A percentile compares a stretch with the other conserved stretches of the same genome.
phyloP scores from a whole-genome alignment of 2,113 vertebrate genomes.

The Xiphorhynchus elegans region DNA sequence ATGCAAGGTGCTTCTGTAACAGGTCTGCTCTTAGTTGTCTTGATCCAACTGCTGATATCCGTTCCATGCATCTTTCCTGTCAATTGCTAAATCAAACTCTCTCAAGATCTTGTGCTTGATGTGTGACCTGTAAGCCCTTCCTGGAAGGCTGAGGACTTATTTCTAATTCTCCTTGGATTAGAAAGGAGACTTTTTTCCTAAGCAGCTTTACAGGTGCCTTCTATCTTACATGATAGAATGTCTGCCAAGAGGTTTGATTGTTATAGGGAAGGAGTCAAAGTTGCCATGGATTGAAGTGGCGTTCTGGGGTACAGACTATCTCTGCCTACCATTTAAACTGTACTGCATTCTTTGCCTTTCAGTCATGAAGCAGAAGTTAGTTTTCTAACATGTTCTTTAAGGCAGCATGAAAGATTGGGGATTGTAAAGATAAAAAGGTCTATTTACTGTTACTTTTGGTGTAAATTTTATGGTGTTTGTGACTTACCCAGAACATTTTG shows the following conservation, averaged over 20 bases:
- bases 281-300: not conserved
- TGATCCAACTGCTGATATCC: not conserved
- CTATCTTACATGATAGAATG: not conserved
- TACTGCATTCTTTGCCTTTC: not conserved
- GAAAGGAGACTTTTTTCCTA: not conserved
- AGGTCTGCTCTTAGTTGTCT: not conserved
- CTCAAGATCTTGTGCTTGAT: not conserved
- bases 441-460: not conserved
- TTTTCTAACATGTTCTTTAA: not conserved
- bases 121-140: not conserved
- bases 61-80: not conserved
- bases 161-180: not conserved
- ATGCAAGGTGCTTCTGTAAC: not conserved
- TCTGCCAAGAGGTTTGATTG: not conserved
- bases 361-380: not conserved
- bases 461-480: not conserved
- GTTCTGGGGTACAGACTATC: rapidly evolving
- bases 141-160: not conserved
- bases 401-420: not conserved
- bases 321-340: not conserved
- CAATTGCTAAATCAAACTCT: not conserved
- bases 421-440: not conserved
- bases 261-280: not conserved
- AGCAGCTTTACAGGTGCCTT: not conserved
- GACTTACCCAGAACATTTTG: not conserved